These are phyloP conservation scores for Barnardius zonarius DNA, from an alignment of 2,113 vertebrate species.

Conservation along the genomic window DNA sequence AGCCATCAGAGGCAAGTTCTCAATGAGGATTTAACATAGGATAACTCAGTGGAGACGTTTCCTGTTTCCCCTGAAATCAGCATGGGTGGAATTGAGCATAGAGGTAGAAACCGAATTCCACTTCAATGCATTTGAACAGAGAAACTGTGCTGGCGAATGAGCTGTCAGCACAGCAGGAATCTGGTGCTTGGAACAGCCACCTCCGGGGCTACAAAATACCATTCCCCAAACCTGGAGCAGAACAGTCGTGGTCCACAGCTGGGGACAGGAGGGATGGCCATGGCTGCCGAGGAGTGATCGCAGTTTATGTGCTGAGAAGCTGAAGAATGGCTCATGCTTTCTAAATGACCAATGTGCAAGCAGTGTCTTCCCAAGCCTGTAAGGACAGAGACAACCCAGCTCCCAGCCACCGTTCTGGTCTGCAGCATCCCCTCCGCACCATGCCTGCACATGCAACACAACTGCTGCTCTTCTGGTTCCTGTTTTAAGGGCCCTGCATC, in stretches of 20 bases:
- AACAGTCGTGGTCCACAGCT: background rate
- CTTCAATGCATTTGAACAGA: background rate
- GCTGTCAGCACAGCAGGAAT: background rate
- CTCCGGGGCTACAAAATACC: background rate
- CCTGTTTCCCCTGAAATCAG: background rate
- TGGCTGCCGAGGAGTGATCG: background rate
- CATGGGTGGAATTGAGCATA: background rate
- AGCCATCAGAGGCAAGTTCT: background rate
- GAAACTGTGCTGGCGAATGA: background rate
- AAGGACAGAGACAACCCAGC: background rate
- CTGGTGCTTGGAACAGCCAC: background rate
- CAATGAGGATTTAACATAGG: background rate
- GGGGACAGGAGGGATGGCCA: background rate
- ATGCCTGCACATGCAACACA: background rate
- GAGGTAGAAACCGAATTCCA: background rate
- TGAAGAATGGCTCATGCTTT: background rate
- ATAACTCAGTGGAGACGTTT: background rate
- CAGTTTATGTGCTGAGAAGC: background rate
- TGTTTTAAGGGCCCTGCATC: background rate
- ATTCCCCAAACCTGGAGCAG: background rate
- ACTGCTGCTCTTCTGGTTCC: background rate
- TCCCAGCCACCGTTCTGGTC: background rate
- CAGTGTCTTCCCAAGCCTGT: background rate
- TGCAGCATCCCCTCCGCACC: background rate
- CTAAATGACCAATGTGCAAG: background rate